Evolutionary conservation across 2,888 invertebrate species (phyloP).

Genomic region (Diabrotica balteata): DNA sequence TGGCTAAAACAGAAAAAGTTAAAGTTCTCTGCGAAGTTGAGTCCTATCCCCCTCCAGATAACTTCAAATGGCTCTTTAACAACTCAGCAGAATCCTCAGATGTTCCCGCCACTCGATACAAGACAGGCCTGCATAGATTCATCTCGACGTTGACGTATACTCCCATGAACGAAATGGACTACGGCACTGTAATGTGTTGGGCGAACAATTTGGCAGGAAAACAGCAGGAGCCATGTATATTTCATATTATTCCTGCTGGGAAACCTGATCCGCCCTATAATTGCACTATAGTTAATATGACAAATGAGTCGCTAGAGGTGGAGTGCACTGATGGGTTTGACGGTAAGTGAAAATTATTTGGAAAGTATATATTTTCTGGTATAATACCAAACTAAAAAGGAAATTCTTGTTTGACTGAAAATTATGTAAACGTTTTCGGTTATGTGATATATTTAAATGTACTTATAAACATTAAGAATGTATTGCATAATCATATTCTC

Average conservation of each 20-base stretch:
- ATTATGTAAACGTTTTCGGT: too few species aligned
- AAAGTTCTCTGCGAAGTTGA: conserved; percentile 84
- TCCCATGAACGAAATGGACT: conserved; percentile 77
- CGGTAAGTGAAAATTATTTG: conserved; percentile 57
- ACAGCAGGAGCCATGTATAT: conserved; percentile 77
- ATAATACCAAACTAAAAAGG: too few species aligned
- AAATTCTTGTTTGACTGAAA: too few species aligned
- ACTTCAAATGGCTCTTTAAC: conserved; percentile 89
- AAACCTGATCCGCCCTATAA: conserved; percentile 81
- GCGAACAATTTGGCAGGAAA: conserved; percentile 75
- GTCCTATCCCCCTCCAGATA: conserved; percentile 81
- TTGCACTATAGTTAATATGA: conserved; percentile 78
- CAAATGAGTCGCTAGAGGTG: conserved; percentile 78
- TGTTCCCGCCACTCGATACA: conserved; percentile 73
- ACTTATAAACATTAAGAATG: too few species aligned
- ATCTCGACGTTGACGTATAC: conserved; percentile 77
- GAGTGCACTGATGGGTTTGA: conserved; percentile 78
- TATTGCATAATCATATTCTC: too few species aligned
- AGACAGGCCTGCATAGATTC: conserved; percentile 62
- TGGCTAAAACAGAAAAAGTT: conserved; percentile 81
- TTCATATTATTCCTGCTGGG: conserved; percentile 77
- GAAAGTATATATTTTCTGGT: neutral
- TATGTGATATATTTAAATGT: too few species aligned
- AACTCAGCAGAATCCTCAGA: conserved; percentile 84
- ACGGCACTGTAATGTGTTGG: conserved; percentile 74